A percentile compares a stretch with the other conserved stretches of the same genome.
Evolutionary conservation across 2,888 invertebrate genomes (phyloP).

Genomic region (Platerodrilus igneus): DNA sequence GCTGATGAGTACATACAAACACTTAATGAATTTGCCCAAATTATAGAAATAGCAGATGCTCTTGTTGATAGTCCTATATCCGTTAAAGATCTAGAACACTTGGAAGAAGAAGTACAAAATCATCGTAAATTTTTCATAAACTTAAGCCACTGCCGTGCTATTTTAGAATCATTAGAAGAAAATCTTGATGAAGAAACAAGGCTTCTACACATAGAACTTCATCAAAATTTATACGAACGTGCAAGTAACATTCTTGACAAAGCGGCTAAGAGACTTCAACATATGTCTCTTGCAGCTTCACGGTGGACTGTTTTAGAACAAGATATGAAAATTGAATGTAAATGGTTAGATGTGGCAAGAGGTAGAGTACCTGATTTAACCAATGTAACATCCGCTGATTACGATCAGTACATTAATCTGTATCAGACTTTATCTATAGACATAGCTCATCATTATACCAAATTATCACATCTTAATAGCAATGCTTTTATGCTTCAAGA

Average conservation of each 20-base stretch:
- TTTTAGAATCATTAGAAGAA: conserved; percentile 79
- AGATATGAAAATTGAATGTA: conserved; percentile 75
- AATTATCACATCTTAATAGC: conserved; percentile 67
- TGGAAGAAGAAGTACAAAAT: conserved; percentile 87
- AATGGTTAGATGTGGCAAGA: conserved; percentile 79
- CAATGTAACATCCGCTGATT: conserved; percentile 76
- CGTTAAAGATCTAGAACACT: conserved; percentile 68
- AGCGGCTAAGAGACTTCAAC: conserved; percentile 75
- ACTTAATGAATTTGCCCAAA: conserved; percentile 78
- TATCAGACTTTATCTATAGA: conserved; percentile 77
- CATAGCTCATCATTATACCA: conserved; percentile 74
- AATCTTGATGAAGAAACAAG: conserved; percentile 78
- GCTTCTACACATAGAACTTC: conserved; percentile 65
- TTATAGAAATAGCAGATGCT: conserved; percentile 78
- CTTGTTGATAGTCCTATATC: conserved; percentile 72
- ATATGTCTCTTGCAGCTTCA: conserved; percentile 80
- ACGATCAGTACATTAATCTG: conserved; percentile 77
- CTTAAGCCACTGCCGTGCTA: conserved; percentile 79
- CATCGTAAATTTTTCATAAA: conserved; percentile 86
- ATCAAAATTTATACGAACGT: conserved; percentile 70
- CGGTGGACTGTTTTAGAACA: conserved; percentile 77
- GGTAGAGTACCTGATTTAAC: conserved; percentile 78
- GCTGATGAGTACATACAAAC: conserved; percentile 87
- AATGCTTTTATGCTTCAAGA: conserved; percentile 71
- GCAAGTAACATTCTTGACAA: conserved; percentile 74